Base-by-base conservation (phyloP, 1,140 invertebrate species). In the Rhizoglyphus robini region DNA sequence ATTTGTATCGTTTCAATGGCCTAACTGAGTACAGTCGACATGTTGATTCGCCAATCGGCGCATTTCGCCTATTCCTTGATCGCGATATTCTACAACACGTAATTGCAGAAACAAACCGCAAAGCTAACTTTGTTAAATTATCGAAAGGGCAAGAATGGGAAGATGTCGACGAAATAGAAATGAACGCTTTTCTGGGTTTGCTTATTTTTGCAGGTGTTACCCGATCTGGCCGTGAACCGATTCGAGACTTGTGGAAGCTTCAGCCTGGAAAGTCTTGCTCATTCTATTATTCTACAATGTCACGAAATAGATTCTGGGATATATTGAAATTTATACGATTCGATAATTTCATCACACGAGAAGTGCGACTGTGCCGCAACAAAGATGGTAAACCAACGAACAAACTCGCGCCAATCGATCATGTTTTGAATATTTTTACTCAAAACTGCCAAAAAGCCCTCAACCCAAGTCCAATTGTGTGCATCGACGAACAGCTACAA, bases 401-500 rank as follows among this genome's bases (percentile, higher is more conserved):
- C 25, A 51, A 51, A 51, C 5, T 51, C 25, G 48, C 48, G 11
- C 15, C 48, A 8, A 51, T 51, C 20, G 5, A 4, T 8, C 15
- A 51, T 8, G 5, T 51, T 8, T n/a, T 8, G 15, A 51, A 51
- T 51, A n/a, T 51, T 8, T 70, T 69, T 36, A 65, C 69, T 23
- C n/a, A 65, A 57, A 69, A 70, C 62, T 65, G 61, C 13, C 25
- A 58, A 31, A 59, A 27, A 3, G 66, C 67, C 34, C 68, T 67
- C 54, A 61, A 15, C 30, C 69, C 63, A 41, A 41, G 31, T 31
- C 51, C 41, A 34, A 41, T 61, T 46, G 25, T 69, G 25, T 65
- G 57, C 18, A 41, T 63, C 49, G 63, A 68, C 65, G 66, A 70
- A 65, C 62, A 67, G 34, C 36, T 68, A 47, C 62, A 66, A 38